These are phyloP conservation scores for Leptinotarsa rubiginosa DNA, from an alignment of 2,888 invertebrate genomes.

Conservation along the genomic window DNA sequence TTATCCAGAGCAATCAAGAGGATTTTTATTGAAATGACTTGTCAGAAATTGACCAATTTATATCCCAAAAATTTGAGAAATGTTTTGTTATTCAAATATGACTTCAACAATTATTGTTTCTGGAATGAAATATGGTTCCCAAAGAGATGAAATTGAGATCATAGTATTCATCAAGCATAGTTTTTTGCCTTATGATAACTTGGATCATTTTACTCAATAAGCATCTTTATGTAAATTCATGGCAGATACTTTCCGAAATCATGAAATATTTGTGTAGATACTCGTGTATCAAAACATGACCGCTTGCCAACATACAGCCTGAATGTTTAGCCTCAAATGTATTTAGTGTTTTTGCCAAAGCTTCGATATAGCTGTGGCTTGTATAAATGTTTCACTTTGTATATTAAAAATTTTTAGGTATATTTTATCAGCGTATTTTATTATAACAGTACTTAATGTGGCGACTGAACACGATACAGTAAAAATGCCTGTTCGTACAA, in stretches of 20 bases:
- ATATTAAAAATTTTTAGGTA: constrained; percentile 43
- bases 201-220: too few relatives aligned
- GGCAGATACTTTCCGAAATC: background rate
- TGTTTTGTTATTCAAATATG: background rate
- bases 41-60: background rate
- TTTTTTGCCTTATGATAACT: too few relatives aligned
- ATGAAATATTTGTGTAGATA: background rate
- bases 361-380: constrained; percentile 33
- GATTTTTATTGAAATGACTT: background rate
- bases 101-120: background rate
- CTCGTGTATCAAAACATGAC: background rate
- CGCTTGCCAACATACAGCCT: constrained; percentile 26
- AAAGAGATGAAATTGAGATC: too few relatives aligned
- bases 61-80: background rate
- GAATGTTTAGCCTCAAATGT: constrained; percentile 48
- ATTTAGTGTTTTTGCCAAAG: constrained; percentile 43
- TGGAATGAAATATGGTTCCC: background rate
- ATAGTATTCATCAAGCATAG: too few relatives aligned
- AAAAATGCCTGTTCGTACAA: constrained; percentile 6
- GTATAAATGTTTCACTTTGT: constrained; percentile 51
- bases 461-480: constrained; percentile 36
- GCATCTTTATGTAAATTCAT: background rate
- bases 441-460: constrained; percentile 48
- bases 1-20: background rate
- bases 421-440: constrained; percentile 33